Percentiles rank a stretch among this genome's conserved stretches.
Conservation (phyloP, 2,113 vertebrate species). For the Kryptolebias marmoratus region DNA sequence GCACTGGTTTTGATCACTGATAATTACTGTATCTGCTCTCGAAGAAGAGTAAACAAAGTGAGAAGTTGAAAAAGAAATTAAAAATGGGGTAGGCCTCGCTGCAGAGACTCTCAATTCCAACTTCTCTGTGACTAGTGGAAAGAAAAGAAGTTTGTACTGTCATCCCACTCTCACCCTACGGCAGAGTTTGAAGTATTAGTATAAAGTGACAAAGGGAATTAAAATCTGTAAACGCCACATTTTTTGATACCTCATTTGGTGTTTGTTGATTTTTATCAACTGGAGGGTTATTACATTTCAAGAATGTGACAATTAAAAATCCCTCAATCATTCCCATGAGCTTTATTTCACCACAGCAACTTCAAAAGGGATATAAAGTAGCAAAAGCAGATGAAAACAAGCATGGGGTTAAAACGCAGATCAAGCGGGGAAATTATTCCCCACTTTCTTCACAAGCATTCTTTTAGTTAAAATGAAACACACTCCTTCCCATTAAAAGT, state of each 20-base stretch:
- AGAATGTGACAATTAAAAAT: constrained; percentile 82
- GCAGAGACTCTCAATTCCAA: constrained; percentile 72
- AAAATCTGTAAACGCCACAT: constrained; percentile 77
- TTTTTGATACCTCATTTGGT: constrained; percentile 73
- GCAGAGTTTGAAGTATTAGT: constrained; percentile 75
- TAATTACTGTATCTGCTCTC: constrained; percentile 70
- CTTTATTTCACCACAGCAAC: constrained; percentile 46
- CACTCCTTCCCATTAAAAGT: not conserved
- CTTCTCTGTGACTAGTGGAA: constrained; percentile 67
- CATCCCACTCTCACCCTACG: constrained; percentile 51
- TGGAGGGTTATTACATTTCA: constrained; percentile 80
- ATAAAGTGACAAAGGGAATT: constrained; percentile 82
- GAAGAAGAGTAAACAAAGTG: constrained; percentile 65
- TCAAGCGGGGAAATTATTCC: constrained; percentile 2
- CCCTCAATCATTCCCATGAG: constrained; percentile 74
- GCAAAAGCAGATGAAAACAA: constrained; percentile 9
- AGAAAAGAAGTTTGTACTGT: constrained; percentile 74
- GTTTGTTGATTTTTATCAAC: constrained; percentile 84
- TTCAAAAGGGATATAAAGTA: constrained; percentile 30
- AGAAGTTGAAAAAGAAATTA: constrained; percentile 55
- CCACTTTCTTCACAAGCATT: not conserved
- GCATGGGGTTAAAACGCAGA: constrained; percentile 19
- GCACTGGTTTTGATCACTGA: constrained; percentile 67
- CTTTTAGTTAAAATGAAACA: constrained; percentile 4
- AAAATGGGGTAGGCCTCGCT: constrained; percentile 15